Base-by-base conservation (phyloP, 2,113 vertebrate genomes). In the Platysternon megacephalum region DNA sequence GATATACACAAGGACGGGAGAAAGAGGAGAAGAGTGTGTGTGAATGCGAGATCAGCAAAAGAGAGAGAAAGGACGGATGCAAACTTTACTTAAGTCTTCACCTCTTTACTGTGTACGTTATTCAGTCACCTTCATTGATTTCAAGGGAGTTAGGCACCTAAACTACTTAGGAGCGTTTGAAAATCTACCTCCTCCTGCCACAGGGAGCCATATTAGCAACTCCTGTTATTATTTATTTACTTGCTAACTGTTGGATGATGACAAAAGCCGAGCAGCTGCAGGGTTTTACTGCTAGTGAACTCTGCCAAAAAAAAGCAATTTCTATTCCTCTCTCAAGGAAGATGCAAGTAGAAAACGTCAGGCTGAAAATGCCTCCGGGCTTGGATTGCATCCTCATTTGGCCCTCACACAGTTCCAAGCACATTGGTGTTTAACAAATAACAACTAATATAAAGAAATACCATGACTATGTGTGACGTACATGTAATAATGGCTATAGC, bases 221-320 rank as follows among this genome's bases (percentile, higher is more conserved):
- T 84, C 32, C 55, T 58, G 55, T 79, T 92, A 92, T 88, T 88
- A 92, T 88, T 88, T 88, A 92, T 88, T 74, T 21, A 42, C 53
- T 87, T 42, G 8, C 83, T 83, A 72, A 87, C 82, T 88, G 81
- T 55, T 84, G 68, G 32, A 84, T 79, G 86, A 88, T 65, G 84
- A 83, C 55, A 52, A 48, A 72, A 84, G 81, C 48, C 12, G 49
- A 72, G 74, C 56, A 92, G 81, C 52, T 88, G 91, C 79, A 79
- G n/a, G 39, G 65, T 92, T 79, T 88, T 84, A 88, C 80, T 88
- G 91, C 55, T 48, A 19, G 81, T 26, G 51, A 19, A 79, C 52
- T 55, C 55, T 88, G 91, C 91, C 91, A 78, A 84, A 80, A 84
- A 80, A 92, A 88, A 92, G 81, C 85, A 21, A 88, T 92, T 84